Percentiles rank a stretch among this genome's conserved stretches.
These are phyloP conservation scores for Sebastes paucispinis DNA, from an alignment of 2,797 vertebrate genomes.

Conservation along the genomic window DNA sequence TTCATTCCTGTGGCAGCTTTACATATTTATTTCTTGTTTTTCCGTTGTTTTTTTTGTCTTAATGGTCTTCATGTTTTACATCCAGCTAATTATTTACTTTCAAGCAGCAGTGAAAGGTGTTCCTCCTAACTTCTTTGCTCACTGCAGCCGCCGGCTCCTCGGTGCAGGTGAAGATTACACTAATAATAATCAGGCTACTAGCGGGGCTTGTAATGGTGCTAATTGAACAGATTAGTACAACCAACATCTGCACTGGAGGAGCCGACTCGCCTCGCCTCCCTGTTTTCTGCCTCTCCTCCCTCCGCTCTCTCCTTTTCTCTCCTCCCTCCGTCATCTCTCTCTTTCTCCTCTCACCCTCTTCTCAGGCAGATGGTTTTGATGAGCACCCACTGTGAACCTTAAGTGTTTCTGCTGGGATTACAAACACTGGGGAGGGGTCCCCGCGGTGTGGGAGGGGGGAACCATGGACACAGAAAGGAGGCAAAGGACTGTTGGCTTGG, in stretches of 20 bases:
- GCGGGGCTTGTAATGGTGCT: conserved; percentile 98
- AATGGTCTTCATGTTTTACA: neutral
- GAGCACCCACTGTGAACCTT: conserved; percentile 99
- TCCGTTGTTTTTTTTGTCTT: neutral
- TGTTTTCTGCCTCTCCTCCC: conserved; percentile 65
- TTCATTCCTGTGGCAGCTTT: neutral
- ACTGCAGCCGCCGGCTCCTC: conserved; percentile 64
- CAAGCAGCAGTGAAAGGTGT: neutral
- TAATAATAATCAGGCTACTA: conserved; percentile 96
- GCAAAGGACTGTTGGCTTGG: conserved; percentile 72
- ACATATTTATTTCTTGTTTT: neutral
- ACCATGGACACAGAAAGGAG: conserved; percentile 74
- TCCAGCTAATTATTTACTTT: conserved; percentile 17
- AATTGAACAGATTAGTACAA: conserved; percentile 99
- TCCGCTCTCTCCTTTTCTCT: conserved; percentile 31
- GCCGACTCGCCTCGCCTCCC: conserved; percentile 49
- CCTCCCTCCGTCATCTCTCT: conserved; percentile 59
- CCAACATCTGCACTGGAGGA: conserved; percentile 69
- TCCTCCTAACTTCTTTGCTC: conserved; percentile 7
- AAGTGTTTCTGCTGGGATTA: conserved; percentile 99
- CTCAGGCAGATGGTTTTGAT: conserved; percentile 99
- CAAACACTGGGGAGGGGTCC: conserved; percentile 91
- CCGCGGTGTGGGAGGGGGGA: conserved; percentile 72
- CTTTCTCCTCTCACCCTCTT: conserved; percentile 88
- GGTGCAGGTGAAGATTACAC: conserved; percentile 91